Evolutionary conservation across 1,140 invertebrate species (phyloP).

Genomic region (Drosophila parabipectinata): DNA sequence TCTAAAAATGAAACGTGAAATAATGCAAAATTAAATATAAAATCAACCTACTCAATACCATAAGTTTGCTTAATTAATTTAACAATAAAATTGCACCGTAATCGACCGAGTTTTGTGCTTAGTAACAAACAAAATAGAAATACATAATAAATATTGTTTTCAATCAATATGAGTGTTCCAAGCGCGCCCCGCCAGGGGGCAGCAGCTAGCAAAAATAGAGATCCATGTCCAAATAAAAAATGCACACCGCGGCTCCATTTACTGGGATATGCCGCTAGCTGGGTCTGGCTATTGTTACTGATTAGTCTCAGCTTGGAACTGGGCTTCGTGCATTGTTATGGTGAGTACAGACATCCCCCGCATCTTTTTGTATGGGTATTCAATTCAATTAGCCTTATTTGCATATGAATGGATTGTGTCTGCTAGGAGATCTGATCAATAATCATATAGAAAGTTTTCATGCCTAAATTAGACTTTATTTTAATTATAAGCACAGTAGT

Average conservation of each 20-base stretch:
- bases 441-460: constrained; percentile 2
- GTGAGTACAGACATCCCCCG: constrained; percentile 53
- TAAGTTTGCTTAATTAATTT: constrained; percentile 71
- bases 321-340: constrained; percentile 71
- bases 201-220: constrained; percentile 46
- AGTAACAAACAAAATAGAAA: constrained; percentile 52
- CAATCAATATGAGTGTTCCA: constrained; percentile 77
- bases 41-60: constrained; percentile 21
- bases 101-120: constrained; percentile 43
- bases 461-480: background rate
- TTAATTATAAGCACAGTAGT: background rate
- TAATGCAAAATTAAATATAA: constrained; percentile 62
- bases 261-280: constrained; percentile 34
- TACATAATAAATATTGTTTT: constrained; percentile 46
- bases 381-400: constrained; percentile 69
- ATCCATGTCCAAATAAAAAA: constrained; percentile 34
- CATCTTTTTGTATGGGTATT: constrained; percentile 30
- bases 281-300: constrained; percentile 57
- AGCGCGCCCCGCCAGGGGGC: constrained; percentile 68
- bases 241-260: constrained; percentile 18
- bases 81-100: constrained; percentile 53
- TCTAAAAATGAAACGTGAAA: constrained; percentile 46
- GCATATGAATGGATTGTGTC: constrained; percentile 30
- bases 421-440: background rate
- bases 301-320: constrained; percentile 67